Evolutionary conservation across 2,797 vertebrate species (phyloP).

Genomic region (Pseudochromis fuscus): DNA sequence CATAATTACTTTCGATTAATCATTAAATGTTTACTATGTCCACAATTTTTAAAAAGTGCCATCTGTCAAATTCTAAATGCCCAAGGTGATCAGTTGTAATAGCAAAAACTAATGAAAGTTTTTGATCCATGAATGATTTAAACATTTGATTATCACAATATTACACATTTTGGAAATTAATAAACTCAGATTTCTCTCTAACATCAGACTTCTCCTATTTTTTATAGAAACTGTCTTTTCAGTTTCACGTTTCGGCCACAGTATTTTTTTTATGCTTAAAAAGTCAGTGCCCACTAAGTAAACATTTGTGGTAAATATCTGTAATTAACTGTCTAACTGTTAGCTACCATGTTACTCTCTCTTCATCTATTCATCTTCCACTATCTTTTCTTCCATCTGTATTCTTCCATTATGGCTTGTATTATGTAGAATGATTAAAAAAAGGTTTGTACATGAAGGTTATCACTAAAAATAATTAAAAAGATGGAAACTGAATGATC

Average conservation of each 20-base stretch:
- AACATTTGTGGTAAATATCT: too few relatives aligned
- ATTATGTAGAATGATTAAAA: background rate
- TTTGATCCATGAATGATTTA: background rate
- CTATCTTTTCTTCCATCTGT: too few relatives aligned
- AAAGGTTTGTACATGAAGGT: background rate
- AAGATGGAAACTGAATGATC: background rate
- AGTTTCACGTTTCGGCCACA: background rate
- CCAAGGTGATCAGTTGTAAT: constrained; percentile 17
- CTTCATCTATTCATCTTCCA: too few relatives aligned
- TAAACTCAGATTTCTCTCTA: background rate
- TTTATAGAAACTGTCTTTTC: background rate
- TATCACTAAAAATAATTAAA: background rate
- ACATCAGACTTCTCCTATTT: background rate
- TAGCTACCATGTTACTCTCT: too few relatives aligned
- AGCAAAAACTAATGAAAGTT: background rate
- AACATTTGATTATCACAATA: background rate
- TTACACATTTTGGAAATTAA: too few relatives aligned
- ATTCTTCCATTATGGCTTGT: background rate
- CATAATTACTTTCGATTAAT: constrained; percentile 35
- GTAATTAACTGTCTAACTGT: too few relatives aligned
- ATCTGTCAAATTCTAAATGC: constrained; percentile 4
- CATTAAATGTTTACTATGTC: constrained; percentile 13
- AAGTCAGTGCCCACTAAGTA: background rate
- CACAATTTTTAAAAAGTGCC: background rate
- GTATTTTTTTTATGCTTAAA: too few relatives aligned